Evolutionary conservation across 2,888 invertebrate genomes (phyloP), one percentile per base, ranked within the genome.

Genomic region (Lepidocyrtoides sp.): DNA sequence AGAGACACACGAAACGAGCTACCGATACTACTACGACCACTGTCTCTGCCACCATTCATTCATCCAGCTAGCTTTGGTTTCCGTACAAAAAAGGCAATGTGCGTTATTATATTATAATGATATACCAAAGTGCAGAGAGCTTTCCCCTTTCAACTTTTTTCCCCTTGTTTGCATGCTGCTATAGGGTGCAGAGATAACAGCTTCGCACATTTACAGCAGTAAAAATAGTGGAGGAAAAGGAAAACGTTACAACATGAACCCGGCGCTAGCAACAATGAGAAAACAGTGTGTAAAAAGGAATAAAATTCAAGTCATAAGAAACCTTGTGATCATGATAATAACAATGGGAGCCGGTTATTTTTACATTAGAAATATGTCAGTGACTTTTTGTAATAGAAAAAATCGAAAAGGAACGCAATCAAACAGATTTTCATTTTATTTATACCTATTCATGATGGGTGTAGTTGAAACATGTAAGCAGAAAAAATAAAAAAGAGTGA

Each of bases 301-400:
- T n/a, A n/a, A n/a, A n/a, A n/a, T n/a, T n/a, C n/a, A n/a, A n/a
- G n/a, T n/a, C n/a, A n/a, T n/a, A 29, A 8, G n/a, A 14, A 66
- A 36, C 14, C n/a, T 75, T 2, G 48, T 75, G 48, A 7, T 44
- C 1, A 48, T 44, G 48, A 8, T 41, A 10, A 75, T 75, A 48
- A 41, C 17, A 26, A 75, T 32, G n/a, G n/a, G 17, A 66, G 48
- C 75, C 75, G 75, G 75, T 75, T 75, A 36, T 75, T 75, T 75
- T 66, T 7, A 29, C n/a, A 66, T 32, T 4, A 29, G 3, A 29
- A n/a, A n/a, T 20, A 57, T 57, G 20, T 20, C 57, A 57, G 20
- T 20, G 17, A 57, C 20, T 57, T 57, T 57, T 17, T 57, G 57
- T n/a, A 57, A 57, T 20, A 10, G 17, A 20, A 10, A 57, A 20